These are phyloP conservation scores for Ditylenchus dipsaci DNA, from an alignment of 1,140 invertebrate species.

Conservation along the genomic window DNA sequence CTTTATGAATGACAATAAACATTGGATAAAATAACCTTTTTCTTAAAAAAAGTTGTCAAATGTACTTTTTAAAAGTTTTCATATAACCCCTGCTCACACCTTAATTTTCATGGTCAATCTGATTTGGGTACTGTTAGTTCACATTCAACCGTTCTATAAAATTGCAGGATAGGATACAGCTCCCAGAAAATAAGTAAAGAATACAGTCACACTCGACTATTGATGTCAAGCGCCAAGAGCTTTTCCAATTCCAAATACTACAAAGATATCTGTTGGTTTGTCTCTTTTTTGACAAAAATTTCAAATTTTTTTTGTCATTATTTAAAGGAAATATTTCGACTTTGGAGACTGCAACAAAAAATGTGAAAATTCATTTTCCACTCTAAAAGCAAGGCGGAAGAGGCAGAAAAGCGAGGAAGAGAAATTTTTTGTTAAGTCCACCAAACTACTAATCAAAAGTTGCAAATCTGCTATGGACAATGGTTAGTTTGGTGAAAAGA, in stretches of 20 bases:
- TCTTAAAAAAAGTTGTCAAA: no score
- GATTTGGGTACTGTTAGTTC: no score
- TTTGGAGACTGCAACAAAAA: not conserved
- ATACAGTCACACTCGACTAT: not conserved
- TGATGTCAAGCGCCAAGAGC: not conserved
- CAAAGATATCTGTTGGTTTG: conserved; percentile 1
- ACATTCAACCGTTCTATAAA: no score
- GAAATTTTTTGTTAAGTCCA: not conserved
- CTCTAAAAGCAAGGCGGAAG: not conserved
- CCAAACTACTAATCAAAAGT: not conserved
- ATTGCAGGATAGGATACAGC: not conserved
- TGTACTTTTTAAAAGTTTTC: no score
- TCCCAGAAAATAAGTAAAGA: not conserved
- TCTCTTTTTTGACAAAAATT: not conserved
- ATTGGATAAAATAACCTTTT: no score
- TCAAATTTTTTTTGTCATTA: not conserved
- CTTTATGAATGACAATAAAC: no score
- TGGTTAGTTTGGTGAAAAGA: not conserved
- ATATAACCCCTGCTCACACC: no score
- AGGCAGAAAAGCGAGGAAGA: not conserved
- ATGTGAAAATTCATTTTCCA: not conserved
- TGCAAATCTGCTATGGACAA: not conserved
- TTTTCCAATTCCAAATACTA: not conserved
- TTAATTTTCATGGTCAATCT: no score
- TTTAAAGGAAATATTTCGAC: not conserved